Base-by-base conservation (phyloP, 2,113 vertebrate genomes). In the Phylloscopus whistleri region DNA sequence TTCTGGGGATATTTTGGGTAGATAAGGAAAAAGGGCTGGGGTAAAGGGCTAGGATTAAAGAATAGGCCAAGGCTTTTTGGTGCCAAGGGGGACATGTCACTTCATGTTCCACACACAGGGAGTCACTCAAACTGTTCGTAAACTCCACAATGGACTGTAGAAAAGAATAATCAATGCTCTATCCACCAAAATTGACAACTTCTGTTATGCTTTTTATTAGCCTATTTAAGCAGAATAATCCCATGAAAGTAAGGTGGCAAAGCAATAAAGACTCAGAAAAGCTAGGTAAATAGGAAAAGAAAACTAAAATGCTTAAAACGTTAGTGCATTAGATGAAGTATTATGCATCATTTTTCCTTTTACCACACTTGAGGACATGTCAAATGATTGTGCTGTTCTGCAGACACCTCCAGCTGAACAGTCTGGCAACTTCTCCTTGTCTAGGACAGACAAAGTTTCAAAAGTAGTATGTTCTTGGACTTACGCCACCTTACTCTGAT, bases 351-450 rank as follows among this genome's bases (percentile, higher is more conserved):
- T 53, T 90, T 89, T 91, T 60, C n/a, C 28, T 85, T 88, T 72
- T 59, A 39, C 22, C 11, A 41, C 46, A 49, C 13, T 58, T 88
- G 20, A 87, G 53, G 62, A 80, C 20, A n/a, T 62, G 67, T 76
- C 53, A 90, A 66, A 83, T 76, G 3, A 39, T 69, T 76, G 18
- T 90, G 63, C 17, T 31, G 8, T 58, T 56, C n/a, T 80, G 46
- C 35, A 83, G 92, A 76, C 48, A 84, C 22, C 35, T 88, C 83
- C 86, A 96, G 55, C 75, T 94, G 79, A 92, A 80, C 58, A 88
- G 77, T 88, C 92, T 92, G 83, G 68, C 63, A 80, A 73, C 28
- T 80, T 84, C 46, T 85, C 82, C 88, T 77, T 90, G 75, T 88
- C 63, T 74, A 76, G 63, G 70, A 86, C 33, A 69, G 59, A 74